These are phyloP conservation scores for Setipinna tenuifilis DNA, from an alignment of 2,797 vertebrate genomes.

Conservation along the genomic window DNA sequence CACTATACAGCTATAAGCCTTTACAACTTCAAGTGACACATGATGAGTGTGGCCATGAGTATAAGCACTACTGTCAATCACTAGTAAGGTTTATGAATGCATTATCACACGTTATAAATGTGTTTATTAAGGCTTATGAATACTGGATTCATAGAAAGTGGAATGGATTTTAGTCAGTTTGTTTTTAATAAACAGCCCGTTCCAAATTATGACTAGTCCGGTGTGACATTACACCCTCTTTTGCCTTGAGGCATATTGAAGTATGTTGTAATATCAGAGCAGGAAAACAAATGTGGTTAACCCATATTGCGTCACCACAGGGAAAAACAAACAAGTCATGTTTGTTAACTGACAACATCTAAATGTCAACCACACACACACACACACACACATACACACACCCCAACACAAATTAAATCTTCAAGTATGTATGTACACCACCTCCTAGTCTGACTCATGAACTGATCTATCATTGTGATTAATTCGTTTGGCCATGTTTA, in stretches of 20 bases:
- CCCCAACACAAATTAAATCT: neutral
- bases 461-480: neutral
- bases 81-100: no score
- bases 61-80: no score
- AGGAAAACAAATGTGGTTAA: neutral
- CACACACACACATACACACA: neutral
- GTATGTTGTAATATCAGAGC: neutral
- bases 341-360: slow-evolving; percentile 4
- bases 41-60: no score
- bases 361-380: neutral
- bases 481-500: neutral
- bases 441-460: neutral
- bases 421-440: neutral
- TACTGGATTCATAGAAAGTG: no score
- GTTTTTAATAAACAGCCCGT: no score
- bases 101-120: no score
- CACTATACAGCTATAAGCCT: no score
- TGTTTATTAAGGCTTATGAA: no score
- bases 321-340: neutral
- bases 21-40: no score
- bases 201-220: no score
- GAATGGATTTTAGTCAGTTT: no score
- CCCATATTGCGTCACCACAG: neutral
- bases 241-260: neutral
- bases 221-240: neutral